phyloP scores from a whole-genome alignment of 1,140 invertebrate genomes.

The Probaryconus sp. region DNA sequence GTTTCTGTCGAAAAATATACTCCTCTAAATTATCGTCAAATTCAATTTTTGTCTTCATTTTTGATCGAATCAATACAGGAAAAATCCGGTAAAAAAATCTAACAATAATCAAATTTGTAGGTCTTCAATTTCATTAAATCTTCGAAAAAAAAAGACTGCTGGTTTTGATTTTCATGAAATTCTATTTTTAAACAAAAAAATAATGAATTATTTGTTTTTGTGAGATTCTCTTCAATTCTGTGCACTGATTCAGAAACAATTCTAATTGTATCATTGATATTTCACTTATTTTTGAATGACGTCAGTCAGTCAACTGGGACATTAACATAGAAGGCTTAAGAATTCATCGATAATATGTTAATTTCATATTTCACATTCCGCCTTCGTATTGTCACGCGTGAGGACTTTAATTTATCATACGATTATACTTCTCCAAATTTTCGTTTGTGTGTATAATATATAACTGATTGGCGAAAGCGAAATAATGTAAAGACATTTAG shows the following conservation, averaged over 20 bases:
- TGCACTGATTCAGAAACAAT: slow-evolving; percentile 16
- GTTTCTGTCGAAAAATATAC: slow-evolving; percentile 55
- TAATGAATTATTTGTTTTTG: slow-evolving; percentile 48
- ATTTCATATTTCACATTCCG: slow-evolving; percentile 40
- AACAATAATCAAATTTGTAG: no score
- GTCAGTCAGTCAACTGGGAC: slow-evolving; percentile 21
- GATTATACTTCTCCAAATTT: slow-evolving; percentile 9
- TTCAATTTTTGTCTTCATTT: slow-evolving; percentile 34
- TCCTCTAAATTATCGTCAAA: no score
- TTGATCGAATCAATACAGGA: no score
- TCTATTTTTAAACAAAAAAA: no score
- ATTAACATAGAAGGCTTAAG: slow-evolving; percentile 25
- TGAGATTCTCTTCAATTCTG: no score
- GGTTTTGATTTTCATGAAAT: no score
- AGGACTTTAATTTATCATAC: slow-evolving; percentile 12
- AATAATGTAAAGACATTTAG: background rate
- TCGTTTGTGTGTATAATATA: background rate
- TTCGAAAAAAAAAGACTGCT: no score
- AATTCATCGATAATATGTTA: slow-evolving; percentile 46
- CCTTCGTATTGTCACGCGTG: slow-evolving; percentile 8
- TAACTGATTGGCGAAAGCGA: background rate
- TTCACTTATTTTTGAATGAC: slow-evolving; percentile 39
- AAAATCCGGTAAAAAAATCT: no score
- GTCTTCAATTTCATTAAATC: no score
- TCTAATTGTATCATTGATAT: slow-evolving; percentile 39